Conservation (phyloP, 2,797 vertebrate species). For the Lemur catta region DNA sequence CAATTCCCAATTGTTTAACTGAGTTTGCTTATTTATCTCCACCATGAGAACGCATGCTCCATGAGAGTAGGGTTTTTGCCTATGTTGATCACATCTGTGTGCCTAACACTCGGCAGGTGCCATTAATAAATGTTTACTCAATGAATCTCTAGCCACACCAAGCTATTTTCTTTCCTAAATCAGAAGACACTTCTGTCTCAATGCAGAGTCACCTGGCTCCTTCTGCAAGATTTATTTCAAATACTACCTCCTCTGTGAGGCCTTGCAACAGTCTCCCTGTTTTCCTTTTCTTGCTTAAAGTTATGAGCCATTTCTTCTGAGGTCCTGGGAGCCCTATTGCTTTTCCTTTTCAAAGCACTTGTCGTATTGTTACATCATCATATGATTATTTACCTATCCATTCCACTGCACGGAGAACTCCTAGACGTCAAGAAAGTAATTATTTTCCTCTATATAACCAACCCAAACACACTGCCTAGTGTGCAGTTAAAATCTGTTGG, state of each 20-base stretch:
- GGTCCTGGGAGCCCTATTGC: not conserved
- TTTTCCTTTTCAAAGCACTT: conserved; percentile 13
- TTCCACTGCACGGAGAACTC: not conserved
- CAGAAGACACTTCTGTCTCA: not conserved
- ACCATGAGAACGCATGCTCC: not conserved
- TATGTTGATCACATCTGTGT: not conserved
- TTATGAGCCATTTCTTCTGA: not conserved
- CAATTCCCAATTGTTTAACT: not conserved
- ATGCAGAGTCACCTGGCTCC: not conserved
- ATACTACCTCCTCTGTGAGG: not conserved
- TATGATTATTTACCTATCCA: not conserved
- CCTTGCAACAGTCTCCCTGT: not conserved
- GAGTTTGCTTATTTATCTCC: not conserved
- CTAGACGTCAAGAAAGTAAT: not conserved
- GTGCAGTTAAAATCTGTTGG: conserved; percentile 8
- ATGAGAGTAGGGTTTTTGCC: not conserved
- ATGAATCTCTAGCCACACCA: not conserved
- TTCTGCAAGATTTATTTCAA: not conserved
- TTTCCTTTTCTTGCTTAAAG: not conserved
- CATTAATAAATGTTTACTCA: not conserved
- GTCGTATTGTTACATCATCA: not conserved
- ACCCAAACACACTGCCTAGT: not conserved
- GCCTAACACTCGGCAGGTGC: not conserved
- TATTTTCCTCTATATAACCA: not conserved
- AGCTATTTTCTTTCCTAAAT: not conserved